Evolutionary conservation across 2,888 invertebrate genomes (phyloP).

Genomic region (Tenthredo scrophulariae): DNA sequence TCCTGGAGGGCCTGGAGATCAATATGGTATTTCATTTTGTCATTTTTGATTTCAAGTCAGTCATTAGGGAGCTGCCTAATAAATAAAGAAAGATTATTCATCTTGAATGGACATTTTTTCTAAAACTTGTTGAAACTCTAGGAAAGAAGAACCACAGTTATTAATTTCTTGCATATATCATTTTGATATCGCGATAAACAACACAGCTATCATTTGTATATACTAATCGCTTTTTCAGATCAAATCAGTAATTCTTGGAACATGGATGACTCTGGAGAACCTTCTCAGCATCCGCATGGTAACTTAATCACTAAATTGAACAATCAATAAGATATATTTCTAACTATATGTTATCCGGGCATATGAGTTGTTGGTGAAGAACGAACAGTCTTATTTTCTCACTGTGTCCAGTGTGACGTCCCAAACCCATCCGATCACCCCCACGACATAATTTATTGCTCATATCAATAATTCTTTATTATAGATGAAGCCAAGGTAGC

Average conservation of each 20-base stretch:
- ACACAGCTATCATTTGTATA: background rate
- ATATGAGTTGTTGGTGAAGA: background rate
- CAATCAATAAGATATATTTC: background rate
- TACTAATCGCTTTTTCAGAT: constrained; percentile 67
- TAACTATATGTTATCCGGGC: background rate
- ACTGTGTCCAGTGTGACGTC: no score
- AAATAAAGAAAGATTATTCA: background rate
- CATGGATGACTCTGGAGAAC: constrained; percentile 77
- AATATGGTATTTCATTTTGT: constrained; percentile 78
- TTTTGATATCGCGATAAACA: background rate
- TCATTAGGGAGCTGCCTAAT: background rate
- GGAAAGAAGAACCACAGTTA: background rate
- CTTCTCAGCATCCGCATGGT: constrained; percentile 77
- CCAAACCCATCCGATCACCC: no score
- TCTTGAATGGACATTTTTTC: background rate
- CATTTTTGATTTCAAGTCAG: background rate
- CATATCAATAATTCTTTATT: constrained; percentile 51
- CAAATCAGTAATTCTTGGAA: constrained; percentile 78
- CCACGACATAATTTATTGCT: no score
- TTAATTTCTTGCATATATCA: background rate
- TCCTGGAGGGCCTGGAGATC: constrained; percentile 82
- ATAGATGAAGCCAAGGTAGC: constrained; percentile 82
- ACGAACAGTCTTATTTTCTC: background rate
- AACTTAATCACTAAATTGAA: constrained; percentile 55
- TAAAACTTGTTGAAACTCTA: background rate